Percentiles rank a stretch among this genome's conserved stretches.
Conservation (phyloP, 2,113 vertebrate species). For the Scytalopus superciliaris region DNA sequence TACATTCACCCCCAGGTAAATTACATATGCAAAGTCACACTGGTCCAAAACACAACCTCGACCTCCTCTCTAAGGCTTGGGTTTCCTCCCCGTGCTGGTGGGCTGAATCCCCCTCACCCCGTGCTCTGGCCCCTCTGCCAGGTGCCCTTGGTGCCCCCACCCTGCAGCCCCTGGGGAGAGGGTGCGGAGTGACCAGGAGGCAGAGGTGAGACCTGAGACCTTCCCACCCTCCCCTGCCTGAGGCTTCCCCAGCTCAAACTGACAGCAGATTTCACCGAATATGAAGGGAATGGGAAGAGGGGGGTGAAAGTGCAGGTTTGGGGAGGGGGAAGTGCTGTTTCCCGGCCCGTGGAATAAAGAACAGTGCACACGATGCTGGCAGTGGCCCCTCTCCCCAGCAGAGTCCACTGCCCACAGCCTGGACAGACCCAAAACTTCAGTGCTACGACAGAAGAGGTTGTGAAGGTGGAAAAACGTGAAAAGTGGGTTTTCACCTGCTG, state of each 20-base stretch:
- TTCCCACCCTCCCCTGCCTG: neutral
- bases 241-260: neutral
- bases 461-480: accelerated
- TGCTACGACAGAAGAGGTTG: accelerated
- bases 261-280: neutral
- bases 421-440: neutral
- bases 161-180: neutral
- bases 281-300: accelerated
- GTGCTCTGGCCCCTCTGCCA: neutral
- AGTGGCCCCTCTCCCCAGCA: neutral
- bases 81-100: neutral
- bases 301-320: neutral
- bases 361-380: neutral
- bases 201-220: neutral
- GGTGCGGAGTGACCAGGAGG: accelerated
- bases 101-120: neutral
- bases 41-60: neutral
- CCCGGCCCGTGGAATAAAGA: accelerated
- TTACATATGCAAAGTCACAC: neutral
- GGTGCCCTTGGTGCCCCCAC: neutral
- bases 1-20: neutral
- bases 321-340: neutral
- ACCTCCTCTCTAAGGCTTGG: neutral
- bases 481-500: neutral
- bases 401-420: neutral